These are phyloP conservation scores for Percopsis omiscomaycus DNA, from an alignment of 2,797 vertebrate species.

Conservation along the genomic window DNA sequence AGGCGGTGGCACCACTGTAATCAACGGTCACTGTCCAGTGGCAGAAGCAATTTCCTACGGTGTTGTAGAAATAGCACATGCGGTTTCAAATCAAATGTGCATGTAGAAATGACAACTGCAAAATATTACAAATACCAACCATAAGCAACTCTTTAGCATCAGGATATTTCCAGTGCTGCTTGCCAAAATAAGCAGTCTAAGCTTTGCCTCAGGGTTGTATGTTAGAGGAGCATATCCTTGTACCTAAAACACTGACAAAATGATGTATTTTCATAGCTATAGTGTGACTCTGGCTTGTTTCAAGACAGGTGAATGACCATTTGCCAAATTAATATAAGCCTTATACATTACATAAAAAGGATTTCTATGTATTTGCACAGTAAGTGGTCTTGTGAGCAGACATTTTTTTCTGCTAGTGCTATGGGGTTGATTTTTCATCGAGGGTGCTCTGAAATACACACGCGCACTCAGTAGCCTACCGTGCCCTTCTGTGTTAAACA, in stretches of 20 bases:
- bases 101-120: conserved; percentile 1
- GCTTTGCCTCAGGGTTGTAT: conserved; percentile 54
- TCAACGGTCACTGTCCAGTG: background rate
- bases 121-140: background rate
- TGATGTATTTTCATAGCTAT: background rate
- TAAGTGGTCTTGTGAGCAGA: background rate
- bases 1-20: background rate
- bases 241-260: conserved; percentile 9
- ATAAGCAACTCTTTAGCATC: conserved; percentile 18
- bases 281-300: conserved; percentile 19
- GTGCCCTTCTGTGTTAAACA: too few relatives aligned
- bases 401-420: too few relatives aligned
- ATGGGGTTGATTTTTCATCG: too few relatives aligned
- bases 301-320: background rate
- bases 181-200: conserved; percentile 54
- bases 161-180: conserved; percentile 51
- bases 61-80: too few relatives aligned
- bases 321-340: too few relatives aligned
- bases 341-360: too few relatives aligned
- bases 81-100: too few relatives aligned
- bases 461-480: too few relatives aligned
- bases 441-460: too few relatives aligned
- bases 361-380: too few relatives aligned
- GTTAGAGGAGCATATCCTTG: conserved; percentile 17
- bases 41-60: background rate